These are phyloP conservation scores for Bos taurus DNA, from an alignment of 2,113 vertebrate species.

Conservation along the genomic window DNA sequence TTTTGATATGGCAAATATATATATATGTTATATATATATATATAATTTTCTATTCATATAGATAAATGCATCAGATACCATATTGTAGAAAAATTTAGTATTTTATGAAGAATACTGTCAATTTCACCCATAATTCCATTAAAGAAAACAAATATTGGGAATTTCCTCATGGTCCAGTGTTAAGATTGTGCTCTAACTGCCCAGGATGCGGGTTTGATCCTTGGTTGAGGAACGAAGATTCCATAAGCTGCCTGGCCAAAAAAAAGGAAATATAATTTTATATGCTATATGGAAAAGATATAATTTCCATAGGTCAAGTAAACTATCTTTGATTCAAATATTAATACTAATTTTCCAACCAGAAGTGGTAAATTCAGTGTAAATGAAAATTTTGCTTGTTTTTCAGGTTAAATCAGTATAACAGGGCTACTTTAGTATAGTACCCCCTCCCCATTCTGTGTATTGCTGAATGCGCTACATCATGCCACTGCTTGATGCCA, in stretches of 20 bases:
- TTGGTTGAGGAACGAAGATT: not conserved
- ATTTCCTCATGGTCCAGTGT: not conserved
- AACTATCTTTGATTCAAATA: conserved; percentile 1
- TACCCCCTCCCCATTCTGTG: not conserved
- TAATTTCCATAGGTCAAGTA: not conserved
- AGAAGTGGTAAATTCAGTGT: not conserved
- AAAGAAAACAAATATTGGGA: not conserved
- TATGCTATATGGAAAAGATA: not conserved
- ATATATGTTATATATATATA: not conserved
- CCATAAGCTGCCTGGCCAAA: not conserved
- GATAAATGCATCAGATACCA: not conserved
- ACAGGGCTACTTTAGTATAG: not conserved
- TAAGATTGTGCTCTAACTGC: not conserved
- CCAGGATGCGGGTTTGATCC: not conserved
- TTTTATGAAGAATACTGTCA: not conserved
- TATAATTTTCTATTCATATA: not conserved
- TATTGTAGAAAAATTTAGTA: not conserved
- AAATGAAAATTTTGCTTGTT: not conserved
- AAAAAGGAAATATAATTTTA: not conserved
- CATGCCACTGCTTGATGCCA: not conserved
- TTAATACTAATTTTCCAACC: not conserved
- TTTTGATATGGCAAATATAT: not conserved
- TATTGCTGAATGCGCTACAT: not conserved
- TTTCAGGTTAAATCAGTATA: not conserved
- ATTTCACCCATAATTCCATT: not conserved